Evolutionary conservation across 2,888 invertebrate species (phyloP), one percentile per base, ranked within the genome.

Genomic region (Anodontia alba): DNA sequence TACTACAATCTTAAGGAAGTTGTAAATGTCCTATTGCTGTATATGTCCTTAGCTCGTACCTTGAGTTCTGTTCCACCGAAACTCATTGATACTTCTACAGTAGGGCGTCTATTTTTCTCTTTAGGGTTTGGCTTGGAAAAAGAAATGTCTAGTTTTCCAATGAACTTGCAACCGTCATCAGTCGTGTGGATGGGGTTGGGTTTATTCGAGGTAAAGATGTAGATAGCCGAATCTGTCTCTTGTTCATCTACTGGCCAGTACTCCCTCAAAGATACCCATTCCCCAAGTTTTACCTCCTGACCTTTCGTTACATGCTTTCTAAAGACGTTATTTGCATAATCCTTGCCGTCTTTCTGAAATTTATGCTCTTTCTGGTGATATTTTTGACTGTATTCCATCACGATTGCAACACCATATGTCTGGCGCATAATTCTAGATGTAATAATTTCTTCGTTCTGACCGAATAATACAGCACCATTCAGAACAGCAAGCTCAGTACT

Each of bases 41-140:
- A 69, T 62, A 73, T 79, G 57, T 79, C 73, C 0, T 66, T 46
- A 20, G 73, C 79, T 31, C 69, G 74, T 31, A 83, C 51, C 20
- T 77, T 76, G 17, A 83, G 69, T 38, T 80, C 80, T 5, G 83
- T 83, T 46, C 83, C 83, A 7, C 78, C 80, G 70, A 83, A 83
- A 29, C 75, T 72, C 68, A 83, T 72, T 0, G 78, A 68, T 10
- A 83, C 76, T 57, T 78, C 80, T 1, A 83, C 73, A 7, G 80
- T 76, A 29, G 46, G 66, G n/a, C 46, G 54, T 20, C 66, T 23
- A 29, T 57, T 68, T 15, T 3, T 29, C 7, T 0, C 23, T 0
- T 12, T 46, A 0, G n/a, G 5, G 0, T 5, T 26, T 2, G 73
- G 57, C 33, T 49, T 46, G 10, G 78, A 46, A 71, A 83, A 83